phyloP scores from a whole-genome alignment of 2,797 vertebrate genomes.

The Karalla daura region DNA sequence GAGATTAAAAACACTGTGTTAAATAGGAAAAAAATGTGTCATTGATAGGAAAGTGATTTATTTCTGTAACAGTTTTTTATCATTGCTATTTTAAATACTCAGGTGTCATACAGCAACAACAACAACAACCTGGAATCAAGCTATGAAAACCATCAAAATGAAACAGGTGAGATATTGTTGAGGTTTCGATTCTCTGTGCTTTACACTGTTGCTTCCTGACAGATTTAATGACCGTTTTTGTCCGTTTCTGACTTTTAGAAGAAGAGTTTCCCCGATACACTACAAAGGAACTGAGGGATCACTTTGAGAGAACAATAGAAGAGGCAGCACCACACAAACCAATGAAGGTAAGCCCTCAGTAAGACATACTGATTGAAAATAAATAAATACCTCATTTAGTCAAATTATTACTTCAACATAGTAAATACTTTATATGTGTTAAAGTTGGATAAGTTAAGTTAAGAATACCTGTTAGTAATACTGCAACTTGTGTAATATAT shows the following conservation, averaged over 20 bases:
- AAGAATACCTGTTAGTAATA: neutral
- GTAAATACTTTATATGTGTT: neutral
- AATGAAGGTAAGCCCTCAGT: conserved; percentile 91
- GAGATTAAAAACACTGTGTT: neutral
- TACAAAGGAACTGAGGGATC: conserved; percentile 91
- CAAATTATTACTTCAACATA: too few species aligned
- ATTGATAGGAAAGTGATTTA: neutral
- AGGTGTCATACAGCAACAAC: conserved; percentile 74
- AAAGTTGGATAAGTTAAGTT: conserved; percentile 19
- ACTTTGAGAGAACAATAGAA: conserved; percentile 92
- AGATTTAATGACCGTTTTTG: conserved; percentile 6
- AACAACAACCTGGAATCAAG: conserved; percentile 64
- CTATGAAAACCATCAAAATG: conserved; percentile 81
- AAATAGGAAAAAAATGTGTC: neutral
- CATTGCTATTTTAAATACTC: conserved; percentile 10
- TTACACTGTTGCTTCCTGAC: neutral
- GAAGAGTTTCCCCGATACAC: conserved; percentile 91
- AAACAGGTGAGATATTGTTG: conserved; percentile 67
- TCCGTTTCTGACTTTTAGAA: conserved; percentile 64
- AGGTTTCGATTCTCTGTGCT: neutral
- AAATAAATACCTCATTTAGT: too few species aligned
- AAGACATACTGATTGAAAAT: too few species aligned
- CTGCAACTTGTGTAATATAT: too few species aligned
- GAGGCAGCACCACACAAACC: conserved; percentile 86
- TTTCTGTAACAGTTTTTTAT: conserved; percentile 17